Percentiles rank a stretch among this genome's conserved stretches.
phyloP scores from a whole-genome alignment of 2,888 invertebrate species.

The Apamea anceps region DNA sequence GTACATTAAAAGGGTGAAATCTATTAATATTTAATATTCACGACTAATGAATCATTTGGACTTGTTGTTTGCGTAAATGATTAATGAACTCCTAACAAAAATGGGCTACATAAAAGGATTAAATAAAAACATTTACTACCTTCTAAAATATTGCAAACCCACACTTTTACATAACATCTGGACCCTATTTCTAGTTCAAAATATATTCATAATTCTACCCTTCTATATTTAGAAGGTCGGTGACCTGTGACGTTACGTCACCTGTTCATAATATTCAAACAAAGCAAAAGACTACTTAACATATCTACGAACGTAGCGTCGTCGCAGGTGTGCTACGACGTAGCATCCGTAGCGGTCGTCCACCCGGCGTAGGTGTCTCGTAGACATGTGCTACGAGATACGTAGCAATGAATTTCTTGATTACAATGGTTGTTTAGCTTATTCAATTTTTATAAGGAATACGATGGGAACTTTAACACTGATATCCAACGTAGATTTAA shows the following conservation, averaged over 20 bases:
- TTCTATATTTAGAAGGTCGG: slow-evolving; percentile 32
- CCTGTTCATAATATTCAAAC: slow-evolving; percentile 50
- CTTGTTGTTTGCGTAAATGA: not conserved
- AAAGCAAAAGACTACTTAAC: slow-evolving; percentile 49
- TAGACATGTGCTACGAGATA: slow-evolving; percentile 52
- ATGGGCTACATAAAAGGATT: not conserved
- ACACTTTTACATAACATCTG: not conserved
- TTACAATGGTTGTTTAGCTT: not conserved
- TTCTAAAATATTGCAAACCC: not conserved
- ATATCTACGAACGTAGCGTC: slow-evolving; percentile 50
- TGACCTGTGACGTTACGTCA: slow-evolving; percentile 44
- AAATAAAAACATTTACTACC: not conserved
- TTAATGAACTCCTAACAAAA: slow-evolving; percentile 1
- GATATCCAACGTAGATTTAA: not conserved
- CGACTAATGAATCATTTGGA: slow-evolving; percentile 30
- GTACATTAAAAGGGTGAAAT: not conserved
- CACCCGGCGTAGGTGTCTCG: slow-evolving; percentile 44
- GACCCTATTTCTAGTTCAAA: slow-evolving; percentile 14
- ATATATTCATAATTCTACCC: slow-evolving; percentile 19
- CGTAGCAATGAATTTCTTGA: slow-evolving; percentile 21
- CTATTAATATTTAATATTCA: not conserved
- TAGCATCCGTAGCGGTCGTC: slow-evolving; percentile 45
- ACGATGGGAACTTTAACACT: not conserved
- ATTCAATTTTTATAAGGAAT: not conserved
- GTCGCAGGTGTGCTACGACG: slow-evolving; percentile 61